A percentile compares a stretch with the other conserved stretches of the same genome.
Evolutionary conservation across 2,888 invertebrate genomes (phyloP).

Genomic region (Drosophila neotestacea): DNA sequence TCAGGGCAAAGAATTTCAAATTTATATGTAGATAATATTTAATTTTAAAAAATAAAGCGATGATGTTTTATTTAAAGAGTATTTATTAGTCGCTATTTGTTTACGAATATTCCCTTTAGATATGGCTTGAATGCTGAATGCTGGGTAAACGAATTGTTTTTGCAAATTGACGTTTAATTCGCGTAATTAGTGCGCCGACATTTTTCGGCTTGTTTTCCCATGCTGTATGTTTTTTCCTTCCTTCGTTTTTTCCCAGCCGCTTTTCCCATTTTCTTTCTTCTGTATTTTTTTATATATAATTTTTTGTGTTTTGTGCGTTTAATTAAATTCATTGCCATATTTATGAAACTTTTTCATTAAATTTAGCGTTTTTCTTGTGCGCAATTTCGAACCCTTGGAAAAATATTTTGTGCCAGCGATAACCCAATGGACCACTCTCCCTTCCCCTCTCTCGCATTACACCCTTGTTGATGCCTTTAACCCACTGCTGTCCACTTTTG

Average conservation of each 20-base stretch:
- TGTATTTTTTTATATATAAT: neutral
- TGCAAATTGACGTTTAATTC: slow-evolving; percentile 80
- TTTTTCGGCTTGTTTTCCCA: slow-evolving; percentile 67
- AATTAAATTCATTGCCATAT: slow-evolving; percentile 81
- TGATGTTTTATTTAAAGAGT: slow-evolving; percentile 25
- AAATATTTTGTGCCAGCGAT: slow-evolving; percentile 55
- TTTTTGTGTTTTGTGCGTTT: slow-evolving; percentile 53
- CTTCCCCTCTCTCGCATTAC: neutral
- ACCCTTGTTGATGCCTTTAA: slow-evolving; percentile 39
- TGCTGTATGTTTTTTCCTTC: slow-evolving; percentile 18
- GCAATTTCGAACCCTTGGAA: slow-evolving; percentile 56
- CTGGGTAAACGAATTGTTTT: slow-evolving; percentile 74
- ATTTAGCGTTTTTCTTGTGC: slow-evolving; percentile 67
- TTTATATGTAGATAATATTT: too few species aligned
- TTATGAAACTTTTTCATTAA: slow-evolving; percentile 81
- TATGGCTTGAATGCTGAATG: slow-evolving; percentile 40
- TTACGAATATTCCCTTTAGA: neutral
- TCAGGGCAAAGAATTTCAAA: too few species aligned
- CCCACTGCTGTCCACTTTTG: slow-evolving; percentile 43
- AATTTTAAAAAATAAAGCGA: too few species aligned
- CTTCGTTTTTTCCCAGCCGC: slow-evolving; percentile 11
- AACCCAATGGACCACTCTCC: slow-evolving; percentile 5
- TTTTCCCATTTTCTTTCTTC: slow-evolving; percentile 17
- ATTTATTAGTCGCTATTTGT: slow-evolving; percentile 2
- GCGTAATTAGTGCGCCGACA: slow-evolving; percentile 79